Base-by-base conservation (phyloP, 1,140 invertebrate genomes). In the Telenomus remus region DNA sequence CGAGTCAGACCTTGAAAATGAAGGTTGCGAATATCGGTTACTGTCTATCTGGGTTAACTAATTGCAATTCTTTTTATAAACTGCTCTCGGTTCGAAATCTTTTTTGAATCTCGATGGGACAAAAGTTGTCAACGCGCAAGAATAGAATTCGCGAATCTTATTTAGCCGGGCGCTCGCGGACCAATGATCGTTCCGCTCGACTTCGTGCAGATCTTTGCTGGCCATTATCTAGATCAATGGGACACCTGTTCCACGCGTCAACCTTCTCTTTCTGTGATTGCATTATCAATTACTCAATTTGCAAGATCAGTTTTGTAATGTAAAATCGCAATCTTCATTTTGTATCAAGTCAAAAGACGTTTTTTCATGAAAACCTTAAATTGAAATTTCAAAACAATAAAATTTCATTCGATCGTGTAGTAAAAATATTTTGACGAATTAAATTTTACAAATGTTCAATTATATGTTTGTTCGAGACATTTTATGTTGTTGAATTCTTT, bases 31-130 rank as follows among this genome's bases (percentile, higher is more conserved):
- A 77, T 83, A 83, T 79, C 63, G 71, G 75, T 70, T 70, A 55
- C 60, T 46, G 76, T 74, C 66, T 74, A 84, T 82, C 72, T 82
- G 48, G 81, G 81, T 84, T 81, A 84, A 82, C 69, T 79, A 82
- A 81, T 81, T 81, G 63, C 72, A 56, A 63, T 78, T 79, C 70
- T 78, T 73, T 77, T 71, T 64, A 56, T 64, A 76, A 73, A 68
- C n/a, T 60, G 50, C 27, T 56, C 63, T 81, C 79, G 71, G 66
- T 70, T 66, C 44, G 53, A 60, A 78, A 70, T 70, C 75, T 68
- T 68, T n/a, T 77, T 68, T 43, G 61, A 66, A 71, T 61, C 43
- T n/a, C 50, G 61, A 46, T 48, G 55, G 35, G 43, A 60, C 43
- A 56, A 16, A 4, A 43, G 54, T 54, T 56, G 27, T 48, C 16